phyloP scores from a whole-genome alignment of 2,113 vertebrate species.

The Athene noctua region DNA sequence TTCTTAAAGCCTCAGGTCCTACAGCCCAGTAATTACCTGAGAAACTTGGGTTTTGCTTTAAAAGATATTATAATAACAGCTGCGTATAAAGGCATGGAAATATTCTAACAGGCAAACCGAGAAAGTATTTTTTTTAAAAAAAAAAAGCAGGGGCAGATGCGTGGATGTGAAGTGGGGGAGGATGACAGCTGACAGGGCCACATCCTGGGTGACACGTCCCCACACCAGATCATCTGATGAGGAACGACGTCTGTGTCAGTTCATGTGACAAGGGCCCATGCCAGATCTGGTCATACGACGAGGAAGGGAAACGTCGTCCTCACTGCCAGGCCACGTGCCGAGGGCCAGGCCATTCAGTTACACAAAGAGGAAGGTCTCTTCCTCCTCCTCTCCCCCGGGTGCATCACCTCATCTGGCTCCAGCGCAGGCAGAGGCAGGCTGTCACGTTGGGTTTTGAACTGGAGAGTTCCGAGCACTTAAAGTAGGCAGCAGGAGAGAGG shows the following conservation, averaged over 20 bases:
- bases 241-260: not conserved
- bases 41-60: not conserved
- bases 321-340: not conserved
- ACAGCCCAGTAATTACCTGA: not conserved
- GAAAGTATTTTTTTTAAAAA: too few relatives aligned
- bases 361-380: not conserved
- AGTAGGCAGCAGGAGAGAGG: not conserved
- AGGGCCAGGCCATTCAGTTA: not conserved
- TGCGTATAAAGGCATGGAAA: not conserved
- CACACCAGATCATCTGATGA: not conserved
- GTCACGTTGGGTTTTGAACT: not conserved
- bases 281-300: not conserved
- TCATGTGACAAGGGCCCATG: not conserved
- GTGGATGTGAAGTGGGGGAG: not conserved
- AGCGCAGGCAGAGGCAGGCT: not conserved
- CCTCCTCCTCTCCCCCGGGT: not conserved
- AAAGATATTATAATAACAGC: not conserved
- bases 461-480: rapidly evolving
- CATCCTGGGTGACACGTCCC: not conserved
- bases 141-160: not conserved
- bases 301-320: not conserved
- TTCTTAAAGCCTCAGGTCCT: not conserved
- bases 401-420: rapidly evolving
- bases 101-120: not conserved
- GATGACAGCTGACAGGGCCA: not conserved